Conservation (phyloP, 2,888 invertebrate genomes). For the Autographa pulchrina region DNA sequence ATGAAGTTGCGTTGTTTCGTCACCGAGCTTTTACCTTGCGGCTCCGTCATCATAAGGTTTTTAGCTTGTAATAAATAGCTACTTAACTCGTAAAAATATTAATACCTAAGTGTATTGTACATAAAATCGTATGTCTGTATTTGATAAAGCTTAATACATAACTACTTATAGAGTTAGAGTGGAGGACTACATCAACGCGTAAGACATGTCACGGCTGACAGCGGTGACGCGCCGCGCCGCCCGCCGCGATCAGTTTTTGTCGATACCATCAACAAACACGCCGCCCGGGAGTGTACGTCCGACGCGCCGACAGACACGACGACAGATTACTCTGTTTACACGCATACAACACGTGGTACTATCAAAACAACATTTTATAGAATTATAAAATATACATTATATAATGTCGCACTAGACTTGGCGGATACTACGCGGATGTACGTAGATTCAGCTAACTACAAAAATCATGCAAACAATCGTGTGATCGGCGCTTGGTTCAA, state of each 20-base stretch:
- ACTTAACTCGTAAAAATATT: no score
- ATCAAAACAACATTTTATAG: background rate
- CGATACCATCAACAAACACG: background rate
- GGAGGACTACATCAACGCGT: background rate
- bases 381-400: background rate
- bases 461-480: background rate
- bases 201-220: background rate
- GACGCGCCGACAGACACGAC: background rate
- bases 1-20: no score
- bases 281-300: no score
- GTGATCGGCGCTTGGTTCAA: background rate
- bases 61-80: no score
- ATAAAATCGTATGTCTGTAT: no score
- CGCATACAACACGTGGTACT: background rate
- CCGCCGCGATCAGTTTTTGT: slow-evolving; percentile 2
- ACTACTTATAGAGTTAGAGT: background rate
- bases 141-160: no score
- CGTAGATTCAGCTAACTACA: background rate
- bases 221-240: background rate
- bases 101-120: no score
- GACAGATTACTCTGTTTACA: background rate
- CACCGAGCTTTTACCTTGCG: no score
- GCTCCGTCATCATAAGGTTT: no score
- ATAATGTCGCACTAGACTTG: background rate
- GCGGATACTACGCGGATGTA: background rate